Evolutionary conservation across 2,888 invertebrate genomes (phyloP), one percentile per base, ranked within the genome.

Genomic region (Drosophila atroscutellata): DNA sequence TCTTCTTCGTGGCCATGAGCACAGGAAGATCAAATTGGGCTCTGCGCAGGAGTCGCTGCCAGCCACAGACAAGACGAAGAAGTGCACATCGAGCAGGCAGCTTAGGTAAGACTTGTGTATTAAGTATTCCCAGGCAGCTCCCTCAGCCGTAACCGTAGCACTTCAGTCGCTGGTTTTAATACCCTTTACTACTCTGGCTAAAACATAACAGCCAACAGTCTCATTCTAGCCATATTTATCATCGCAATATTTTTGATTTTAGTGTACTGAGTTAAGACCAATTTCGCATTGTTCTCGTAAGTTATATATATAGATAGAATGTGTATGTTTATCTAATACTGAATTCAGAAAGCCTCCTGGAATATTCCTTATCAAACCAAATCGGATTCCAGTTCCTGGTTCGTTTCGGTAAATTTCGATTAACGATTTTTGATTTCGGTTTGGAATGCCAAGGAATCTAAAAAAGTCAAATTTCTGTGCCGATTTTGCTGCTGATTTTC

Each of bases 111-210:
- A 18, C 54, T 20, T 7, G 28, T 15, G 45, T 24, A 57, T 55
- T 36, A 50, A 39, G 45, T 58, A 61, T 90, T 90, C 90, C 80
- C 90, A 90, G 90, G 90, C 90, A 71, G 64, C 65, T 73, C 82
- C 72, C 69, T 89, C 79, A 84, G 81, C 80, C 90, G 87, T 84
- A 81, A 89, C 81, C 77, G 62, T 42, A 9, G 65, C 68, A 57
- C 45, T 49, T 60, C 61, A 52, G 52, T 52, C 30, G 49, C 42
- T 34, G 24, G 9, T 24, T 37, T 26, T 36, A 2, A 69, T 70
- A 69, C 61, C 45, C 68, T 56, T 49, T 30, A 52, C 51, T 32
- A 18, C n/a, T 45, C 9, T 18, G 20, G 20, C 28, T 28, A 18
- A 30, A 61, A 26, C 18, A 13, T n/a, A 42, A 4, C 18, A 13